Evolutionary conservation across 2,113 vertebrate species (phyloP).

Genomic region (Polypterus bichir): DNA sequence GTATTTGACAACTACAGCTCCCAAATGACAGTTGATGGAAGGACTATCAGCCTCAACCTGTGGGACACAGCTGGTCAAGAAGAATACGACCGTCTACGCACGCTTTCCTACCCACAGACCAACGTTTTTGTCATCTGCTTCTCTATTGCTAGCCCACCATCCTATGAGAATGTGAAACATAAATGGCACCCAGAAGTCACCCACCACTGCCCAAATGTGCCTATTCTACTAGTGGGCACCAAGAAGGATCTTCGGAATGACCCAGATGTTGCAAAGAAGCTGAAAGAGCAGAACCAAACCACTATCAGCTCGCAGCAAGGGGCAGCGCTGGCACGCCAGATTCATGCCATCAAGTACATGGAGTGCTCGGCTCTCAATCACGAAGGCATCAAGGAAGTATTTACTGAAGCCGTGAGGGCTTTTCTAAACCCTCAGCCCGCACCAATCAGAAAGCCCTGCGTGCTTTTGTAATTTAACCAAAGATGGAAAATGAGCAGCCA

Average conservation of each 20-base stretch:
- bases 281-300: constrained; percentile 82
- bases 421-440: constrained; percentile 69
- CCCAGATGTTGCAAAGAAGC: constrained; percentile 61
- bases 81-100: constrained; percentile 81
- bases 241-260: constrained; percentile 86
- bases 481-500: too few species aligned
- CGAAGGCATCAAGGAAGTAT: constrained; percentile 91
- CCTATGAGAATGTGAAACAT: constrained; percentile 86
- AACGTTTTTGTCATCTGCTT: constrained; percentile 93
- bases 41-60: constrained; percentile 74
- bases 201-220: constrained; percentile 85
- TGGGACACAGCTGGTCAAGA: constrained; percentile 93
- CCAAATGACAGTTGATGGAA: constrained; percentile 67
- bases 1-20: constrained; percentile 91
- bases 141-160: constrained; percentile 84
- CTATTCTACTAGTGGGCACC: constrained; percentile 85
- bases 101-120: constrained; percentile 87
- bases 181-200: constrained; percentile 93
- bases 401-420: constrained; percentile 66
- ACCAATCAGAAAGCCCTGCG: constrained; percentile 55
- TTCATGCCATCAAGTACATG: constrained; percentile 79
- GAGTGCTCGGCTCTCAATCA: constrained; percentile 89
- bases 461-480: constrained; percentile 56
- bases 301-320: constrained; percentile 78
- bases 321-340: constrained; percentile 67